Conservation (phyloP, 2,113 vertebrate species). For the Eublepharis macularius region DNA sequence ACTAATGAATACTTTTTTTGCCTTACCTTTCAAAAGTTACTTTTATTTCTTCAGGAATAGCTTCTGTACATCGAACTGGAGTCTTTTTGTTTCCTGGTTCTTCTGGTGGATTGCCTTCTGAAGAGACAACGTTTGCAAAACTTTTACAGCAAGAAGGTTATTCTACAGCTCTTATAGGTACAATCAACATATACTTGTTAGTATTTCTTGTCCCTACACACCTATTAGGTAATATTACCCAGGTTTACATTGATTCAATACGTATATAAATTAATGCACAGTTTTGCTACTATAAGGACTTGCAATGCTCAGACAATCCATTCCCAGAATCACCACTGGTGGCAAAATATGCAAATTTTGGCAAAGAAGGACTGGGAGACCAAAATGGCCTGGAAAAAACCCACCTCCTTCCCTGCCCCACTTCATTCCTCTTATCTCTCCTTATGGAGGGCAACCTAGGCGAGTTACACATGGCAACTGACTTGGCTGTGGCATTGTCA, state of each 20-base stretch:
- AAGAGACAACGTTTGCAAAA: constrained; percentile 84
- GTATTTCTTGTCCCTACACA: background rate
- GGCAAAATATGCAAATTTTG: background rate
- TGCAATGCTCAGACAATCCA: too few species aligned
- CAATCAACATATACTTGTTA: fast-evolving
- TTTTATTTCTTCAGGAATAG: constrained; percentile 71
- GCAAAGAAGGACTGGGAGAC: background rate
- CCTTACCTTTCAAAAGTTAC: background rate
- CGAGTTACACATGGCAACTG: too few species aligned
- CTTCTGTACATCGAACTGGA: constrained; percentile 55
- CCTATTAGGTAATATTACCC: too few species aligned
- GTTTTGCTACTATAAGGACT: too few species aligned
- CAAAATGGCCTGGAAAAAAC: background rate
- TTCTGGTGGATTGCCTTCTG: constrained; percentile 84
- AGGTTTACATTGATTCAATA: too few species aligned
- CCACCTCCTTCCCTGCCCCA: background rate
- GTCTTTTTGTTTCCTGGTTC: constrained; percentile 78
- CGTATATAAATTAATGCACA: too few species aligned
- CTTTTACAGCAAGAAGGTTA: constrained; percentile 82
- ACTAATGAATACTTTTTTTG: background rate
- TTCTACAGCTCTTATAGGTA: constrained; percentile 80
- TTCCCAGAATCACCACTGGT: background rate
- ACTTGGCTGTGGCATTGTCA: too few species aligned
- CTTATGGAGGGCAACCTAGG: too few species aligned
- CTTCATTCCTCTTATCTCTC: too few species aligned